Evolutionary conservation across 2,888 invertebrate genomes (phyloP), one percentile per base, ranked within the genome.

Genomic region (Perizoma affinitatum): DNA sequence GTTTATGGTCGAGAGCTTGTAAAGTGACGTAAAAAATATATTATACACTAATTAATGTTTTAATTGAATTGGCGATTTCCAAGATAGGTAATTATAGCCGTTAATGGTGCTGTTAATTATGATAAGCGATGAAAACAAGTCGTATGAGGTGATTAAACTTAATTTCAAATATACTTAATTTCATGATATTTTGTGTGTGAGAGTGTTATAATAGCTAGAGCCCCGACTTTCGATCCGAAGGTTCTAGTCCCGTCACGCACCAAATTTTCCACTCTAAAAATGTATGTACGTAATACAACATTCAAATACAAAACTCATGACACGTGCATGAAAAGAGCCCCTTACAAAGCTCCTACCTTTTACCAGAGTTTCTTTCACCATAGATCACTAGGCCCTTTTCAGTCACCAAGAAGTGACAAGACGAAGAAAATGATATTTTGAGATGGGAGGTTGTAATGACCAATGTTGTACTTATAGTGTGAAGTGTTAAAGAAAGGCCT

Each of bases 1-100:
- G 78, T 82, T 84, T 80, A 80, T 71, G 71, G 70, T 69, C 67
- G 63, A 69, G 48, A 54, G 73, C 76, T 76, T 75, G 72, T 75
- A 76, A 80, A 79, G 76, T 76, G 69, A 75, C 73, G 73, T 69
- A 70, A 74, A 74, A 74, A 69, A 66, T 67, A 63, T 68, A 72
- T 64, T 68, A 70, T 53, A 65, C 59, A 64, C 63, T 70, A 71
- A 71, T 67, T 57, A 70, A 67, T 64, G 64, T 64, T 64, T 63
- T 72, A 77, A 74, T 73, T 73, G 59, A 73, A 69, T 67, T 72
- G 64, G 66, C 58, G 55, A 68, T 72, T 67, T 60, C 60, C 42
- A 47, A 69, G 60, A 70, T 68, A 62, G 53, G 65, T 67, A 61
- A 72, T 72, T 62, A 71, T 55, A 61, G 54, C 59, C 50, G 58